Percentiles rank a stretch among this genome's conserved stretches.
These are phyloP conservation scores for Andricus quercusramuli DNA, from an alignment of 2,888 invertebrate species.

Conservation along the genomic window DNA sequence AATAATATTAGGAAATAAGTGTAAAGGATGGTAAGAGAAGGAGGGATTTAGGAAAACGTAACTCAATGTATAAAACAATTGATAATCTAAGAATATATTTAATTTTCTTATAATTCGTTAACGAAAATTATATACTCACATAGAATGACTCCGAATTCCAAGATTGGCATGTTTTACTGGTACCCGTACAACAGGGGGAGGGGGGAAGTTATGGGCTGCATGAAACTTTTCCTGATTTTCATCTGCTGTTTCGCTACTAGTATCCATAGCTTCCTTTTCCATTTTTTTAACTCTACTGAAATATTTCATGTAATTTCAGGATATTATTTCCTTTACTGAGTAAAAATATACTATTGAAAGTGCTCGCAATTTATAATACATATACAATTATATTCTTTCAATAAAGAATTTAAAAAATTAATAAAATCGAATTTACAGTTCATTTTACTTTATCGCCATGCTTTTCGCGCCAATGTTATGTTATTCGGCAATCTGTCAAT, in stretches of 20 bases:
- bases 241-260: constrained; percentile 41
- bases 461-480: constrained; percentile 42
- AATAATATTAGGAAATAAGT: background rate
- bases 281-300: constrained; percentile 1
- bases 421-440: no score
- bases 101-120: constrained; percentile 10
- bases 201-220: constrained; percentile 53
- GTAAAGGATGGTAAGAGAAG: background rate
- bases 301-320: background rate
- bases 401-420: no score
- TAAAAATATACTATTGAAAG: no score
- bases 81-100: background rate
- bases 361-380: no score
- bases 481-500: constrained; percentile 36
- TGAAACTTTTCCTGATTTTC: constrained; percentile 55
- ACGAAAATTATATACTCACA: constrained; percentile 62
- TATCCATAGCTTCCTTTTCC: constrained; percentile 34
- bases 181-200: constrained; percentile 70
- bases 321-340: no score
- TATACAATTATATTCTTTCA: no score
- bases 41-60: background rate
- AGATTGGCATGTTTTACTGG: constrained; percentile 77
- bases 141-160: constrained; percentile 76
- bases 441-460: background rate
- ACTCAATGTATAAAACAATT: background rate